Evolutionary conservation across 2,797 vertebrate species (phyloP).

Genomic region (Squalus acanthias): DNA sequence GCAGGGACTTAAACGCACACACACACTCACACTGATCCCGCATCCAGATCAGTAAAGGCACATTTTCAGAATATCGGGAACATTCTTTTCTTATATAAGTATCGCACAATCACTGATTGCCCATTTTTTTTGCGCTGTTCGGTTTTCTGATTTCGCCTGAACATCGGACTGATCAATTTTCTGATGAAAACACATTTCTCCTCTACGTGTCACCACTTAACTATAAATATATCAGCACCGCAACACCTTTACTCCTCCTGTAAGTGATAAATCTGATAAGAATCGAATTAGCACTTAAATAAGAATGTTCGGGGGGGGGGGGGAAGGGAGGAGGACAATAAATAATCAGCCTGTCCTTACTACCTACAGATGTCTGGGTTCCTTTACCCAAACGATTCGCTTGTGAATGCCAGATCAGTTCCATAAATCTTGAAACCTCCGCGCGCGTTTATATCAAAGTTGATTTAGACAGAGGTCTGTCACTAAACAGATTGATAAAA

Average conservation of each 20-base stretch:
- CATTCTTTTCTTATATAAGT: neutral
- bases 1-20: neutral
- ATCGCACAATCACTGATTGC: neutral
- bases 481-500: neutral
- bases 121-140: neutral
- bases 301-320: neutral
- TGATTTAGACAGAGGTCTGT: neutral
- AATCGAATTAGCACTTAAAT: slow-evolving; percentile 35
- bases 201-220: neutral
- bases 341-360: neutral
- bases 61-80: neutral
- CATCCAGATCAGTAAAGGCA: neutral
- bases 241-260: slow-evolving; percentile 24
- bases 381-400: slow-evolving; percentile 6
- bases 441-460: neutral
- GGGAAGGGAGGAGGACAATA: neutral
- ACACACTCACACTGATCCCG: neutral
- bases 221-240: slow-evolving; percentile 21
- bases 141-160: neutral
- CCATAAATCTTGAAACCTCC: neutral
- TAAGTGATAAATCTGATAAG: slow-evolving; percentile 35
- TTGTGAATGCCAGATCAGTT: neutral
- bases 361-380: slow-evolving; percentile 10
- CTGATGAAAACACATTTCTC: slow-evolving; percentile 7
- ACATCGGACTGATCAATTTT: slow-evolving; percentile 16